These are phyloP conservation scores for Pogonophryne albipinna DNA, from an alignment of 2,797 vertebrate genomes.

Conservation along the genomic window DNA sequence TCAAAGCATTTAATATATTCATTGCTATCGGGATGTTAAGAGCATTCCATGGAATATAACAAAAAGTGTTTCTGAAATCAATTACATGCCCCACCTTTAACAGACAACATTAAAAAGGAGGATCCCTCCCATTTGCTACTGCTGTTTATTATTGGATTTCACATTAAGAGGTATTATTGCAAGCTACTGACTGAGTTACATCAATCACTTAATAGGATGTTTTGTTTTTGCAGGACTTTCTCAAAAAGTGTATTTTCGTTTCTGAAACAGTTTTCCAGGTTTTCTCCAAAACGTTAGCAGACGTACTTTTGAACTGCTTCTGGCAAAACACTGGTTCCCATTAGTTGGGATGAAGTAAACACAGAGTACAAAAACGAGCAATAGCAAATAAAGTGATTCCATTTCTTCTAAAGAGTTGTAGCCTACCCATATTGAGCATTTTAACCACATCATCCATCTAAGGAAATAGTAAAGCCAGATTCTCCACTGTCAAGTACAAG, in stretches of 20 bases:
- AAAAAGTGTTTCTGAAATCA: no score
- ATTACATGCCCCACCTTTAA: no score
- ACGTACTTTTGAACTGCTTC: neutral
- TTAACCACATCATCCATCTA: conserved; percentile 23
- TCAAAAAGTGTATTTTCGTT: neutral
- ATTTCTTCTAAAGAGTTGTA: neutral
- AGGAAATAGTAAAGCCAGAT: conserved; percentile 31
- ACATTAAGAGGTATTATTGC: neutral
- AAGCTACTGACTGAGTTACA: neutral
- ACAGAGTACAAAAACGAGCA: conserved; percentile 13
- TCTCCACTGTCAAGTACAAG: conserved; percentile 37
- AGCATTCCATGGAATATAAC: no score
- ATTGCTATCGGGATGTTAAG: no score
- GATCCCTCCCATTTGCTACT: no score
- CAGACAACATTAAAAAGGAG: no score
- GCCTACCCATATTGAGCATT: neutral
- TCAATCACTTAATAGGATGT: neutral
- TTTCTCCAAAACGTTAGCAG: neutral
- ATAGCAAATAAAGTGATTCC: neutral
- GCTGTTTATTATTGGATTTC: conserved; percentile 11
- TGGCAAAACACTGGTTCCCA: neutral
- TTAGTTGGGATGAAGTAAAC: neutral
- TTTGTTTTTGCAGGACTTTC: neutral
- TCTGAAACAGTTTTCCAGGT: neutral
- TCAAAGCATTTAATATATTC: no score